Conservation (phyloP, 2,888 invertebrate species). For the Cheilosia urbana region DNA sequence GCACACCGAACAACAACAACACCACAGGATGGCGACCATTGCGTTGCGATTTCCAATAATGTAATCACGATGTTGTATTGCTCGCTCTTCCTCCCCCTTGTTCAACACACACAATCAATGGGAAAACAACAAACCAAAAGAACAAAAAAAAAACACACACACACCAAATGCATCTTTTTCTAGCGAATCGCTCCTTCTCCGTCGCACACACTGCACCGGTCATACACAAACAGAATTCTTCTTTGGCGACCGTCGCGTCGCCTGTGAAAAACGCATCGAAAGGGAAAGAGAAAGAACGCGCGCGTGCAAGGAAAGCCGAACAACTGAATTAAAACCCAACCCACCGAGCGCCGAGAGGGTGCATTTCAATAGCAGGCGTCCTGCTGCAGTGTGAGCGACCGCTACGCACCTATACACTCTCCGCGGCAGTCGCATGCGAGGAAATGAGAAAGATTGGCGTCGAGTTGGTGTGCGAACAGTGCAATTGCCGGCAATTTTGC, state of each 20-base stretch:
- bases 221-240: constrained; percentile 39
- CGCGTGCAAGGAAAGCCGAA: constrained; percentile 64
- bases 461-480: constrained; percentile 51
- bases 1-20: constrained; percentile 65
- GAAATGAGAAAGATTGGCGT: constrained; percentile 38
- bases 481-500: constrained; percentile 19
- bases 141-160: constrained; percentile 11
- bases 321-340: constrained; percentile 73
- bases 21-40: constrained; percentile 73
- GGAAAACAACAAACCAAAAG: constrained; percentile 9
- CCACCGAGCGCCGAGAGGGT: constrained; percentile 70
- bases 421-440: not conserved
- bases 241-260: constrained; percentile 30
- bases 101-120: constrained; percentile 40
- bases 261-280: constrained; percentile 66
- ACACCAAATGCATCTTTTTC: constrained; percentile 61
- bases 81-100: constrained; percentile 38
- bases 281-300: constrained; percentile 69
- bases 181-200: constrained; percentile 25
- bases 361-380: constrained; percentile 37
- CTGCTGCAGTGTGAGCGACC: constrained; percentile 59
- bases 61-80: constrained; percentile 58
- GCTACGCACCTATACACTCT: constrained; percentile 65
- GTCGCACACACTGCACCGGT: constrained; percentile 65
- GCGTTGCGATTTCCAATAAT: constrained; percentile 75